A percentile compares a stretch with the other conserved stretches of the same genome.
Conservation (phyloP, 2,888 invertebrate genomes). For the Parnassius orleans region DNA sequence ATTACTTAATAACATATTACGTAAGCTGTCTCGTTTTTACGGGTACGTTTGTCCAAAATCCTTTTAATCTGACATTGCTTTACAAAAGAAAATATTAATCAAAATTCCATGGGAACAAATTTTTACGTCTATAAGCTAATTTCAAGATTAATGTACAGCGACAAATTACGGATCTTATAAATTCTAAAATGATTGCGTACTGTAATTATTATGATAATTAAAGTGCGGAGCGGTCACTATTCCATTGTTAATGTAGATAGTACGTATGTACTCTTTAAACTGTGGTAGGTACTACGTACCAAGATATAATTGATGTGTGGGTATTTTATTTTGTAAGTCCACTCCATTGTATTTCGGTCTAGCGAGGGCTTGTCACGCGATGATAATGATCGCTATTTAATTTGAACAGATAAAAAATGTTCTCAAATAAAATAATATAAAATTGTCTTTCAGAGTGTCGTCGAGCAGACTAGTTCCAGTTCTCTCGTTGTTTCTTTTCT, state of each 20-base stretch:
- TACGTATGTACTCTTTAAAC: too few relatives aligned
- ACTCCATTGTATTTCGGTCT: conserved; percentile 11
- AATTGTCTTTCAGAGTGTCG: too few relatives aligned
- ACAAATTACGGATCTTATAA: conserved; percentile 4
- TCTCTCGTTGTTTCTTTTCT: too few relatives aligned
- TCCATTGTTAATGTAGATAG: neutral
- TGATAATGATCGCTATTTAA: conserved; percentile 2
- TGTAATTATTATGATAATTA: conserved; percentile 8
- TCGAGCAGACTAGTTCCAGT: too few relatives aligned
- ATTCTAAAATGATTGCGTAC: neutral
- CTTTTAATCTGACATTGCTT: too few relatives aligned
- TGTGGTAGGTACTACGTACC: neutral
- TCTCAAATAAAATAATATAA: neutral
- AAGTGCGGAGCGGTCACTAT: neutral
- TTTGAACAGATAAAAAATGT: conserved; percentile 1
- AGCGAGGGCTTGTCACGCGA: neutral
- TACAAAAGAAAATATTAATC: too few relatives aligned
- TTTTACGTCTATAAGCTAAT: too few relatives aligned
- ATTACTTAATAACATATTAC: too few relatives aligned
- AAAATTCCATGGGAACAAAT: too few relatives aligned
- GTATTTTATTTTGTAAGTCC: conserved; percentile 1
- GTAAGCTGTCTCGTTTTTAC: too few relatives aligned
- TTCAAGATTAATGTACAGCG: conserved; percentile 3
- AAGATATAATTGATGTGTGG: neutral
- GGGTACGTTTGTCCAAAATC: too few relatives aligned